A percentile compares a stretch with the other conserved stretches of the same genome.
Conservation (phyloP, 2,888 invertebrate genomes). For the Aspidiotus destructor region DNA sequence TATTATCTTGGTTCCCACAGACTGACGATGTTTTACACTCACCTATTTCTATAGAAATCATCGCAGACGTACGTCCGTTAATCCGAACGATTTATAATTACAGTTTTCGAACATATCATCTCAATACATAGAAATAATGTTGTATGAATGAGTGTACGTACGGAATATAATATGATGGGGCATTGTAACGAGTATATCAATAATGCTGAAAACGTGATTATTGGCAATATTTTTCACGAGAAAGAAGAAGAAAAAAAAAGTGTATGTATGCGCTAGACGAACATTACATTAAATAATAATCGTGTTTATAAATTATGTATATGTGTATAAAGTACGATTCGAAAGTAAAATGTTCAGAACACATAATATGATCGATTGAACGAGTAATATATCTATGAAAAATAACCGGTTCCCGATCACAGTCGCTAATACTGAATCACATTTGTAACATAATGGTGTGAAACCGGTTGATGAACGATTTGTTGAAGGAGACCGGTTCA, state of each 20-base stretch:
- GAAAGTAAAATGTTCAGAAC: slow-evolving; percentile 2
- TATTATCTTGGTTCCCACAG: too few relatives aligned
- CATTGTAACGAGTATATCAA: neutral
- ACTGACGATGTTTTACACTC: too few relatives aligned
- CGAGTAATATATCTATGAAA: slow-evolving; percentile 1
- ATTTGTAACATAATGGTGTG: slow-evolving; percentile 10
- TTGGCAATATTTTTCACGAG: neutral
- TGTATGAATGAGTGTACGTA: neutral
- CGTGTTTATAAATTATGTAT: slow-evolving; percentile 1
- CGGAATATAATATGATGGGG: neutral
- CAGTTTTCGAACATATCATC: too few relatives aligned
- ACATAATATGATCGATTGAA: slow-evolving; percentile 4
- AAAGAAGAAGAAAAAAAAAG: neutral
- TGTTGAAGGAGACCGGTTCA: slow-evolving; percentile 12
- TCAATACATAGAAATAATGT: neutral
- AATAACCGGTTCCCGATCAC: neutral
- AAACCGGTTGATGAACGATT: slow-evolving; percentile 24
- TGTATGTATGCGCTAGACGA: neutral
- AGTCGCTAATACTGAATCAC: slow-evolving; percentile 2
- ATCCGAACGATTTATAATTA: too few relatives aligned
- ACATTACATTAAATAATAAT: neutral
- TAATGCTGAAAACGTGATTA: neutral
- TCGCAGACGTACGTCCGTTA: too few relatives aligned
- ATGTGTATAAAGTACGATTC: neutral
- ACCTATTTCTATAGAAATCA: too few relatives aligned